phyloP scores from a whole-genome alignment of 2,888 invertebrate genomes.

The Pristionchus fissidentatus region DNA sequence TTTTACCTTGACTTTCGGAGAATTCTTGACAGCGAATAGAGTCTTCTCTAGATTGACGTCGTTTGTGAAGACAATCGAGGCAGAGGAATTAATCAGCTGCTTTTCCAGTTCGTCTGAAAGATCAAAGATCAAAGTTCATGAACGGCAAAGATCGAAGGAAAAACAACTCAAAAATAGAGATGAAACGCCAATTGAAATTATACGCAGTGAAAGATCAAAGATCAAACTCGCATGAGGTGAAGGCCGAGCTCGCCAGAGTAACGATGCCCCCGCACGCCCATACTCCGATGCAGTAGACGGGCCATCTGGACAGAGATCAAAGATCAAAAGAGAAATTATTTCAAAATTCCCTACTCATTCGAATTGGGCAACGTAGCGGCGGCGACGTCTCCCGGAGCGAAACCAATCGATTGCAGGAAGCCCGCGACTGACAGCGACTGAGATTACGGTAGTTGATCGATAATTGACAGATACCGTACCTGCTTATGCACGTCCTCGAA shows the following conservation, averaged over 20 bases:
- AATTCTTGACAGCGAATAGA: constrained; percentile 5
- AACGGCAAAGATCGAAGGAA: too few species aligned
- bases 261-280: constrained; percentile 62
- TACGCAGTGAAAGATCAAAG: background rate
- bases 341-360: constrained; percentile 50
- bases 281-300: constrained; percentile 15
- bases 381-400: constrained; percentile 55
- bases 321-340: background rate
- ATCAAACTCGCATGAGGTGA: constrained; percentile 64
- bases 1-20: constrained; percentile 31
- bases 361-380: constrained; percentile 57
- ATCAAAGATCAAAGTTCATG: constrained; percentile 43
- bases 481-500: background rate
- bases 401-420: constrained; percentile 48
- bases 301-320: constrained; percentile 38
- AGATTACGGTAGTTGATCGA: background rate
- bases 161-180: too few species aligned
- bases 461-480: background rate
- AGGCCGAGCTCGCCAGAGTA: constrained; percentile 67
- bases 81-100: background rate
- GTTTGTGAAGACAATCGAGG: constrained; percentile 9
- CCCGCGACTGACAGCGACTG: constrained; percentile 25
- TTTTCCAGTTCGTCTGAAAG: constrained; percentile 23
- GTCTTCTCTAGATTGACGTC: constrained; percentile 47
- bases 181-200: too few species aligned